A percentile compares a stretch with the other conserved stretches of the same genome.
Conservation (phyloP, 2,888 invertebrate species). For the Leucoptera coffeella region DNA sequence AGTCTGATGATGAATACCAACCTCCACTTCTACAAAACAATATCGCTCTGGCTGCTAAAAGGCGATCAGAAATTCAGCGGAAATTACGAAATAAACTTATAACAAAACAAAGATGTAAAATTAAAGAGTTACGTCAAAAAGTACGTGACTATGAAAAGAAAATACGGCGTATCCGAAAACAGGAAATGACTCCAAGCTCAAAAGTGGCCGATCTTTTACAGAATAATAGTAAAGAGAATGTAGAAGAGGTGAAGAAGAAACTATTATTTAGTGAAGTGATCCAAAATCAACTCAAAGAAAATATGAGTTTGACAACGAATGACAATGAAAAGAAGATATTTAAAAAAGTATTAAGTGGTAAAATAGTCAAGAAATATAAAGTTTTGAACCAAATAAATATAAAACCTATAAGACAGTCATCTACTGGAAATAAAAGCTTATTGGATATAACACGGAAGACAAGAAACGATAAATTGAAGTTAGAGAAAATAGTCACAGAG, state of each 20-base stretch:
- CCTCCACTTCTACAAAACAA: too few species aligned
- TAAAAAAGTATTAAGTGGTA: constrained; percentile 2
- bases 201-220: constrained; percentile 7
- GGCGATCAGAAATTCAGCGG: too few species aligned
- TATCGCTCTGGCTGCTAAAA: too few species aligned
- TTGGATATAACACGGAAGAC: constrained; percentile 5
- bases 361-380: constrained; percentile 5
- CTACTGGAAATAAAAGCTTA: constrained; percentile 5
- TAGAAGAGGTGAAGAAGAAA: constrained; percentile 7
- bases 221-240: constrained; percentile 7
- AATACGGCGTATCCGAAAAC: neutral
- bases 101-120: neutral
- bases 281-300: constrained; percentile 8
- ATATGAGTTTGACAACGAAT: constrained; percentile 6
- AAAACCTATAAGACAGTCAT: constrained; percentile 5
- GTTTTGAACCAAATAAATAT: constrained; percentile 4
- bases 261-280: constrained; percentile 7
- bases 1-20: too few species aligned
- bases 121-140: neutral
- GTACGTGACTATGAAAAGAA: neutral
- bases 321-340: constrained; percentile 5
- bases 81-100: too few species aligned
- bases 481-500: constrained; percentile 3
- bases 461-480: constrained; percentile 4
- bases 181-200: constrained; percentile 6